Conservation (phyloP, 2,888 invertebrate species). For the Pheosia tremula region DNA sequence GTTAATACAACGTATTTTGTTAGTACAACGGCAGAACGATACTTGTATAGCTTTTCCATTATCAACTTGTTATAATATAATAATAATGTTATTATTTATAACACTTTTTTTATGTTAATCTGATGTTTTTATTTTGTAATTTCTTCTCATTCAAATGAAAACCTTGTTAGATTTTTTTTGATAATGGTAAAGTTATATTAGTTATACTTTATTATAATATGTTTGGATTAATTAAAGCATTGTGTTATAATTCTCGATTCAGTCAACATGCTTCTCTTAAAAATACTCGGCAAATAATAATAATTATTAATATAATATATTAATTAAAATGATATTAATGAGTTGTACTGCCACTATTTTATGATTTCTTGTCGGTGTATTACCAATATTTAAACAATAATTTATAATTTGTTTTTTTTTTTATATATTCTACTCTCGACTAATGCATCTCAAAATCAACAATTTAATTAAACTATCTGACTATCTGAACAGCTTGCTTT, state of each 20-base stretch:
- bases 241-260: not conserved
- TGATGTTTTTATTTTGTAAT: not conserved
- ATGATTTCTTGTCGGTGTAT: slow-evolving; percentile 38
- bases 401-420: slow-evolving; percentile 35
- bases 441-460: slow-evolving; percentile 51
- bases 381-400: slow-evolving; percentile 29
- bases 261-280: not conserved
- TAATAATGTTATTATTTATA: not conserved
- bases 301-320: not conserved
- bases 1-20: not conserved
- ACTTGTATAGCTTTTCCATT: not conserved
- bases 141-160: not conserved
- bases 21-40: not conserved
- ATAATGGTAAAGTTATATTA: not conserved
- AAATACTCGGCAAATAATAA: not conserved
- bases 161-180: too few relatives aligned
- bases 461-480: slow-evolving; percentile 37
- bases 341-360: slow-evolving; percentile 51
- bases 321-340: slow-evolving; percentile 15
- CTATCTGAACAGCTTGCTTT: slow-evolving; percentile 48
- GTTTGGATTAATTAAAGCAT: not conserved
- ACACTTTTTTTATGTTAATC: not conserved
- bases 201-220: too few relatives aligned
- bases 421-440: slow-evolving; percentile 36
- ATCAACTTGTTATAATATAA: not conserved